Base-by-base conservation (phyloP, 23 tunicate species). In the Styela clava region DNA sequence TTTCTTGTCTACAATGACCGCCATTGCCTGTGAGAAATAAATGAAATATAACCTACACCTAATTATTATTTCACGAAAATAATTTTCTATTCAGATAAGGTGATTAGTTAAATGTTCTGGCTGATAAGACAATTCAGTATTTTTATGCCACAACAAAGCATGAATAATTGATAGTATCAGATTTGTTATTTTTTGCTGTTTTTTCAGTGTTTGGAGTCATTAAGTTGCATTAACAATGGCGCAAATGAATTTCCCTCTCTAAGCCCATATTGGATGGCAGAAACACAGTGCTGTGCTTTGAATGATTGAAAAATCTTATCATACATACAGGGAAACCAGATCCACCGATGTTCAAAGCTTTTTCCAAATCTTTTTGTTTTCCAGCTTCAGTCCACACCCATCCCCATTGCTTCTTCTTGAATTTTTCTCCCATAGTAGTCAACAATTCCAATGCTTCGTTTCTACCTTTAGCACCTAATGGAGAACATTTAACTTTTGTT, bases 381-480 rank as follows among this genome's bases (percentile, higher is more conserved):
- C 72, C 67, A 9, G 90, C 97, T 62, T 86, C 84, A 24, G 92
- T 64, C 99, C 99, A 96, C 31, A 63, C 33, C 99, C 99, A 96
- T 1, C 99, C 99, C 99, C 99, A 96, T 37, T 80, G 84, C 63
- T 96, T 89, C 78, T 93, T 93, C 85, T 96, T 96, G 83, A 73
- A 96, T 2, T 74, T 78, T 1, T 96, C 99, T 0, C 96, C 96
- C 61, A 96, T 3, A 9, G 51, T 74, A n/a, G 73, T 51, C 56
- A 96, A 62, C 69, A 91, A 34, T n/a, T 82, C 87, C 28, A 96
- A 68, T 31, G 81, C 79, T 2, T 81, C 84, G 63, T 96, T 96
- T 61, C 99, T 70, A 7, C 95, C 97, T 16, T 84, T 83, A 30
- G 97, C 96, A 31, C 86, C 92, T 87, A 76, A 19, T 28, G n/a